Evolutionary conservation across 2,888 invertebrate genomes (phyloP).

Genomic region (Cetonia aurata): DNA sequence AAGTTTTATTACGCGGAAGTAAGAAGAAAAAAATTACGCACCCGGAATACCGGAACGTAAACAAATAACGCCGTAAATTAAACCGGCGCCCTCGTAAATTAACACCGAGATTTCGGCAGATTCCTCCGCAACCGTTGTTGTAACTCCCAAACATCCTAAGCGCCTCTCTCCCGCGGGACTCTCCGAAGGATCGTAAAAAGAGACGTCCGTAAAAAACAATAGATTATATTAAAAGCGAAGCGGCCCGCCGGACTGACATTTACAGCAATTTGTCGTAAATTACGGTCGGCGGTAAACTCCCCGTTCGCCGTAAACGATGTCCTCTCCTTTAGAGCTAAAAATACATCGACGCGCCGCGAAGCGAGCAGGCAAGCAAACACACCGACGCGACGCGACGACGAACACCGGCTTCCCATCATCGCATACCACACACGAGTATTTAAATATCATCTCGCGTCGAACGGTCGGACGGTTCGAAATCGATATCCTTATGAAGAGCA

Average conservation of each 20-base stretch:
- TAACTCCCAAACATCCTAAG: background rate
- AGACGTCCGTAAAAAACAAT: slow-evolving; percentile 34
- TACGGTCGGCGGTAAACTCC: slow-evolving; percentile 40
- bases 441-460: slow-evolving; percentile 32
- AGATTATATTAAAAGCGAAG: slow-evolving; percentile 37
- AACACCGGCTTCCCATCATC: no score
- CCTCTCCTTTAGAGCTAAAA: slow-evolving; percentile 42
- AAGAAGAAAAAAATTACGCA: background rate
- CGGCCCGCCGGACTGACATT: slow-evolving; percentile 42
- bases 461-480: background rate
- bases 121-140: background rate
- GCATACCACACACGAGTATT: slow-evolving; percentile 30
- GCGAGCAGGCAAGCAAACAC: background rate
- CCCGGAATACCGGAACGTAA: slow-evolving; percentile 1
- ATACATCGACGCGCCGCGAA: slow-evolving; percentile 31
- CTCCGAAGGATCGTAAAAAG: slow-evolving; percentile 10
- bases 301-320: slow-evolving; percentile 43
- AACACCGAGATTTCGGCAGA: slow-evolving; percentile 21
- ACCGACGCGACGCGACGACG: no score
- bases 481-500: slow-evolving; percentile 30
- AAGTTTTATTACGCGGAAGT: no score
- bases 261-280: slow-evolving; percentile 46
- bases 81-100: slow-evolving; percentile 7
- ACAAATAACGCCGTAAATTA: slow-evolving; percentile 19
- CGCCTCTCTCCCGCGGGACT: background rate